Percentiles rank a stretch among this genome's conserved stretches.
phyloP scores from a whole-genome alignment of 2,888 invertebrate genomes.

The Callosobruchus maculatus region DNA sequence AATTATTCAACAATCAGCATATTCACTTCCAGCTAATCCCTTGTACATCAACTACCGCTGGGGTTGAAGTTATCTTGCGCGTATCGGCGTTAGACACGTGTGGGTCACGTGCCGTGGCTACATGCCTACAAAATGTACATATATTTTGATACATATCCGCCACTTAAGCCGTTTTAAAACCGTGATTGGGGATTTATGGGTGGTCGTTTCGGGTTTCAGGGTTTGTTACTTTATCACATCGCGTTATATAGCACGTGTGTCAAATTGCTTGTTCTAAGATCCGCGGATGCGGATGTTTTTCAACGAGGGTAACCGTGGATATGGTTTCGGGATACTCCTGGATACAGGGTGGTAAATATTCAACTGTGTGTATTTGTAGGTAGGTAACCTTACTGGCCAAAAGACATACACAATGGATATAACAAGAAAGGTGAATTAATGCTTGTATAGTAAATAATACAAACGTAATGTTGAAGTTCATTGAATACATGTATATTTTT shows the following conservation, averaged over 20 bases:
- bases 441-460: too few species aligned
- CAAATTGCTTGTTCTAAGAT: conserved; percentile 8
- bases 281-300: neutral
- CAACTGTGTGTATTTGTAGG: too few species aligned
- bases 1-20: neutral
- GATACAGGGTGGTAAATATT: neutral
- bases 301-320: neutral
- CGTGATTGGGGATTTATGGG: conserved; percentile 29
- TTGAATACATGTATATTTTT: too few species aligned
- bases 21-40: neutral
- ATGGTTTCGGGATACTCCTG: neutral
- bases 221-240: conserved; percentile 17
- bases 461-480: too few species aligned
- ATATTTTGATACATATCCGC: conserved; percentile 20
- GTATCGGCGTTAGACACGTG: neutral
- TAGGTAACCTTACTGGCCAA: too few species aligned
- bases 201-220: conserved; percentile 19
- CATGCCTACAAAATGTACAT: conserved; percentile 14
- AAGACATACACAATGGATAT: too few species aligned
- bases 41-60: neutral
- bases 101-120: neutral
- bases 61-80: neutral
- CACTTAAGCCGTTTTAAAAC: conserved; percentile 27
- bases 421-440: too few species aligned
- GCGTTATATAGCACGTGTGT: conserved; percentile 14